Evolutionary conservation across 2,888 invertebrate species (phyloP).

Genomic region (Eristalinus aeneus): DNA sequence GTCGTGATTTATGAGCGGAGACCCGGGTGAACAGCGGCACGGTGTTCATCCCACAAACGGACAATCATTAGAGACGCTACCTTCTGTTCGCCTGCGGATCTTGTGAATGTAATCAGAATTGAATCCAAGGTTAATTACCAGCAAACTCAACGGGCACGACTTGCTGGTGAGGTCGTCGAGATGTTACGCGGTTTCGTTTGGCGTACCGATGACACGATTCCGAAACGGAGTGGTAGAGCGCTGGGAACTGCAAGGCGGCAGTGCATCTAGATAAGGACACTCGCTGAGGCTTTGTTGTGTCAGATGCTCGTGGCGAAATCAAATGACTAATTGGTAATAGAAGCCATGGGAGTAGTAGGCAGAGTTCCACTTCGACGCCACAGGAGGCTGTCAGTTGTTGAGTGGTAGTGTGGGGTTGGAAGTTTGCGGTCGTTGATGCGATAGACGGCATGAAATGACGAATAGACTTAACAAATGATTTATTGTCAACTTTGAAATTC

Average conservation of each 20-base stretch:
- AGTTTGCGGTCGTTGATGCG: too few relatives aligned
- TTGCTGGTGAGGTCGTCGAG: slow-evolving; percentile 16
- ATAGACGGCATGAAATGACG: too few relatives aligned
- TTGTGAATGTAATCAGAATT: slow-evolving; percentile 29
- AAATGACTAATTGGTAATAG: slow-evolving; percentile 55
- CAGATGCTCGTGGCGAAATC: slow-evolving; percentile 37
- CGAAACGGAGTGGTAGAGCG: slow-evolving; percentile 7
- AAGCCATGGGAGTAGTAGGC: background rate
- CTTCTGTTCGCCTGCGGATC: slow-evolving; percentile 14
- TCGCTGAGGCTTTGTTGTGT: slow-evolving; percentile 35
- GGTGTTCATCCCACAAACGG: slow-evolving; percentile 17
- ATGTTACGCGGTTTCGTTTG: background rate
- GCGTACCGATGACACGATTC: slow-evolving; percentile 1
- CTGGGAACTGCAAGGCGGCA: slow-evolving; percentile 2
- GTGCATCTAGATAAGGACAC: slow-evolving; percentile 56
- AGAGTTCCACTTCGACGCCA: too few relatives aligned
- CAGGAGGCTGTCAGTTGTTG: too few relatives aligned
- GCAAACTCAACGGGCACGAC: slow-evolving; percentile 42
- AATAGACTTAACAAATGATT: too few relatives aligned
- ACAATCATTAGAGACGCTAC: slow-evolving; percentile 9
- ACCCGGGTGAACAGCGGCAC: slow-evolving; percentile 23
- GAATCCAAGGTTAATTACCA: slow-evolving; percentile 64
- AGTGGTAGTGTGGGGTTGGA: too few relatives aligned
- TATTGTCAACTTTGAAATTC: too few relatives aligned
- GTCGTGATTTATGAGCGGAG: slow-evolving; percentile 49